Conservation (phyloP, 1,140 invertebrate species). For the Psix sp. region DNA sequence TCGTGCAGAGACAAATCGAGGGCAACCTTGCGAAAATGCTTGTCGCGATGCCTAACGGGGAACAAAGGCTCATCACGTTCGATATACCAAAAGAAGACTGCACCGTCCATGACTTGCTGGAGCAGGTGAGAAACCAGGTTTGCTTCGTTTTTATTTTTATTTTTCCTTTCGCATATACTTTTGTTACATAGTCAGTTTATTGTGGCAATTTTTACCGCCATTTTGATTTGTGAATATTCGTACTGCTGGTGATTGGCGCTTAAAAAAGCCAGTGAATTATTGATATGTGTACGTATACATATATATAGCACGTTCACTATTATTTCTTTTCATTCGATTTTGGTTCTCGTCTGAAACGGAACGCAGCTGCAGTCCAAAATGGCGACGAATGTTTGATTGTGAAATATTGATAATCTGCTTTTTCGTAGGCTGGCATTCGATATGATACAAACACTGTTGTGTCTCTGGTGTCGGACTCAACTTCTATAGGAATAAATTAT, state of each 20-base stretch:
- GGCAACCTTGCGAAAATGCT: slow-evolving; percentile 85
- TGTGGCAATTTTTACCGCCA: no score
- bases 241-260: no score
- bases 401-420: not conserved
- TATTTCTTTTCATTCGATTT: not conserved
- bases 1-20: slow-evolving; percentile 74
- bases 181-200: no score
- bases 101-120: slow-evolving; percentile 86
- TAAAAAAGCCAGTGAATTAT: no score
- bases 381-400: no score
- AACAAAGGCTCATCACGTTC: slow-evolving; percentile 87
- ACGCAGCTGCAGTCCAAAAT: no score
- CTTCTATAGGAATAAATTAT: slow-evolving; percentile 83
- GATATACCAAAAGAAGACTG: slow-evolving; percentile 87
- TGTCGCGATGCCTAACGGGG: slow-evolving; percentile 83
- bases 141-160: slow-evolving; percentile 17
- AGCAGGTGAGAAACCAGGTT: slow-evolving; percentile 79
- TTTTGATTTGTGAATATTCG: no score
- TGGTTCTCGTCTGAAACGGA: no score
- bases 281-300: no score
- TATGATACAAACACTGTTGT: slow-evolving; percentile 82
- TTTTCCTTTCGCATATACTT: slow-evolving; percentile 18
- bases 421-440: slow-evolving; percentile 74
- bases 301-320: no score
- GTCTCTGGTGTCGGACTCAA: slow-evolving; percentile 83